phyloP scores from a whole-genome alignment of 2,113 vertebrate species.

The Periophthalmodon schlosseri region DNA sequence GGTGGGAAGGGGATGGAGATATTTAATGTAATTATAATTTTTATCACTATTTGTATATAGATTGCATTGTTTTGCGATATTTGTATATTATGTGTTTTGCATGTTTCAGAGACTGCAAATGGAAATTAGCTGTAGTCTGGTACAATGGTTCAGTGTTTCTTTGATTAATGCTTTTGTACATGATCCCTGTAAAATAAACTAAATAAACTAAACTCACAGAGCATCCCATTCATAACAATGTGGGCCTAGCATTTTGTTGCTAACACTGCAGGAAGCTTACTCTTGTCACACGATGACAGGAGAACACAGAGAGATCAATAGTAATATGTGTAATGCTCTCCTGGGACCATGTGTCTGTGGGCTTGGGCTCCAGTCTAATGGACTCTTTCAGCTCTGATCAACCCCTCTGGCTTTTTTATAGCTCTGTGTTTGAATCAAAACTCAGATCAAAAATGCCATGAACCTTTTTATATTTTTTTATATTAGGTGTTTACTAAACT shows the following conservation, averaged over 20 bases:
- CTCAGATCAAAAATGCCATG: background rate
- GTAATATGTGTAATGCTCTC: constrained; percentile 50
- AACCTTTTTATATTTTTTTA: background rate
- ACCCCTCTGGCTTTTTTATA: background rate
- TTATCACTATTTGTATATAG: too few relatives aligned
- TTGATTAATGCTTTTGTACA: too few relatives aligned
- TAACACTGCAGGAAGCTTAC: background rate
- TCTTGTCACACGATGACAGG: constrained; percentile 45
- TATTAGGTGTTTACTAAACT: too few relatives aligned
- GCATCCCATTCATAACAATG: background rate
- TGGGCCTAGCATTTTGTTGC: background rate
- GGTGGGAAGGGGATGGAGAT: too few relatives aligned
- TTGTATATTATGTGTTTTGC: too few relatives aligned
- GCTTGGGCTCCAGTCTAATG: constrained; percentile 41
- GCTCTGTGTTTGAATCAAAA: background rate
- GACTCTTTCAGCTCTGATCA: constrained; percentile 36
- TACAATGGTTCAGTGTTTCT: too few relatives aligned
- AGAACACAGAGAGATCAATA: constrained; percentile 52
- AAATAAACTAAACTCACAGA: too few relatives aligned
- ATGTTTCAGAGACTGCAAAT: too few relatives aligned
- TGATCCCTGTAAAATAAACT: too few relatives aligned
- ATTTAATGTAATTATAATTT: too few relatives aligned
- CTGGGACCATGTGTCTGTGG: constrained; percentile 35
- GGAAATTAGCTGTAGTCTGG: too few relatives aligned
- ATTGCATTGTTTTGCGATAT: too few relatives aligned